These are phyloP conservation scores for Calephelis perditalis DNA, from an alignment of 2,888 invertebrate species.

Conservation along the genomic window DNA sequence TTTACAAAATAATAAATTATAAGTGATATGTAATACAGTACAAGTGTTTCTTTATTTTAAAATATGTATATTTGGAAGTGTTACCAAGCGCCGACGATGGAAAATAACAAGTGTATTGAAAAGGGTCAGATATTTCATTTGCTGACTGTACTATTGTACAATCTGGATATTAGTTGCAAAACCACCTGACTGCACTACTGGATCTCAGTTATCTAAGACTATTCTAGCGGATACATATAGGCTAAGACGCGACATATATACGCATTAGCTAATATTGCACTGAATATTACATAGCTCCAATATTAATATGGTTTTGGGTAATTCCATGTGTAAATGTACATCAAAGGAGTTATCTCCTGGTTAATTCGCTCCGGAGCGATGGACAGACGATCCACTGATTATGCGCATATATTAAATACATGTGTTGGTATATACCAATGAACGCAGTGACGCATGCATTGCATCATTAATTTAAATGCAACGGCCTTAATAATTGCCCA, in stretches of 20 bases:
- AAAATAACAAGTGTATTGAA: too few relatives aligned
- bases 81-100: too few relatives aligned
- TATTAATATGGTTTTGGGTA: constrained; percentile 15
- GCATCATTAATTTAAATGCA: constrained; percentile 70
- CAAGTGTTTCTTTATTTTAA: too few relatives aligned
- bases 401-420: constrained; percentile 49
- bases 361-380: constrained; percentile 63
- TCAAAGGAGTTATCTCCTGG: constrained; percentile 59
- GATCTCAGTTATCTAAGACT: too few relatives aligned
- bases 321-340: constrained; percentile 31
- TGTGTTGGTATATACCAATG: constrained; percentile 35
- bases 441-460: constrained; percentile 54
- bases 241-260: not conserved
- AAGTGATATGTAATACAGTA: too few relatives aligned
- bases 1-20: too few relatives aligned
- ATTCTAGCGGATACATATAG: too few relatives aligned
- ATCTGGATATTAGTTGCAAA: too few relatives aligned
- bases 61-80: too few relatives aligned
- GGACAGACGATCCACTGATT: constrained; percentile 50
- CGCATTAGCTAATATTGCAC: not conserved
- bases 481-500: constrained; percentile 64
- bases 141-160: too few relatives aligned
- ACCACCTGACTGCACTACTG: too few relatives aligned
- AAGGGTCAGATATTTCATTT: too few relatives aligned
- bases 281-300: constrained; percentile 10